Evolutionary conservation across 1,140 invertebrate species (phyloP), one percentile per base, ranked within the genome.

Genomic region (Anadara kagoshimensis): DNA sequence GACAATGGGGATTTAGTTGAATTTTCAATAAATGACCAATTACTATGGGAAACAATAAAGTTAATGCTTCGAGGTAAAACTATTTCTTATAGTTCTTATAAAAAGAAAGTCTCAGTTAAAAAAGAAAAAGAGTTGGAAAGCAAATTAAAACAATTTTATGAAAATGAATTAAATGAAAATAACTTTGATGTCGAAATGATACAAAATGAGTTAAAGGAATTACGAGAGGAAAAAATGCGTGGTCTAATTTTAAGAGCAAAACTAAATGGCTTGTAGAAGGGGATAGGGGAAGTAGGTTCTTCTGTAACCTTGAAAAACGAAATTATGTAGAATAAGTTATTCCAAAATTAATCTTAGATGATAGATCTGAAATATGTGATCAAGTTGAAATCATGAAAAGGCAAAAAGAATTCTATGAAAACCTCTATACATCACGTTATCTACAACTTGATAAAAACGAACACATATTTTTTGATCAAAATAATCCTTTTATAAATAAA

Each of bases 41-140:
- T 53, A 36, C n/a, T 65, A 16, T 65, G 49, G 62, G 62, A 64
- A 64, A 51, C 62, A 5, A 54, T 66, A 26, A 73, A 73, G 61
- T 14, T 59, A 44, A 18, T 43, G n/a, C 66, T 73, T 7, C 29
- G 62, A 24, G 63, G 70, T 10, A 66, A 73, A 41, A 66, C 62
- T 11, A 72, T 72, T 36, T 45, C 41, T n/a, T 64, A 72, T 64
- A 44, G 51, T 18, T 72, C 61, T 10, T 65, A 36, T 29, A 66
- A 51, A 54, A 66, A 66, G 26, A 57, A 53, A 24, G 45, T 59
- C 14, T 24, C 18, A 24, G 16, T 51, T 11, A 59, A 58, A 59
- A 20, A 57, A 54, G 56, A 73, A 51, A 24, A 36, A 43, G 26
- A 41, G 2, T 51, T 66, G 16, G 43, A 66, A 66, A 49, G 5